Conservation (phyloP, 2,888 invertebrate species). For the Endomychus coccineus region DNA sequence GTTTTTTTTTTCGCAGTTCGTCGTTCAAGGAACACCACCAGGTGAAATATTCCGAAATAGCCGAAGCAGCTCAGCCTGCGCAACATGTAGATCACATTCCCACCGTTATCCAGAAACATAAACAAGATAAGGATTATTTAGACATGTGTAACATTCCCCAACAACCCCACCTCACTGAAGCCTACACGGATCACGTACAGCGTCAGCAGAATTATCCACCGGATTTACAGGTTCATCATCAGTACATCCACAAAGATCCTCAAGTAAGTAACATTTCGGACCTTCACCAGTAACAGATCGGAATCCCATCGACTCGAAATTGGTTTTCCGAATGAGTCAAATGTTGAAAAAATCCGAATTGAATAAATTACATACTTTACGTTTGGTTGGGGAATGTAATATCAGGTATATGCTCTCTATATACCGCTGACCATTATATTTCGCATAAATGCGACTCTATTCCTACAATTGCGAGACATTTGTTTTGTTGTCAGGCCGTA, state of each 20-base stretch:
- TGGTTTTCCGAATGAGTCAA: no score
- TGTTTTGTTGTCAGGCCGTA: no score
- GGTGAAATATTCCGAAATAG: conserved; percentile 40
- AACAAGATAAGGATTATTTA: conserved; percentile 37
- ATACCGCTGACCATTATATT: no score
- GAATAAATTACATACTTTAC: no score
- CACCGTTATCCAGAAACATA: conserved; percentile 28
- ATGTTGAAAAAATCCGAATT: no score
- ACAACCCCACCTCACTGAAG: conserved; percentile 28
- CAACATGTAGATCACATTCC: conserved; percentile 27
- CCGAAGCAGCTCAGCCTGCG: conserved; percentile 23
- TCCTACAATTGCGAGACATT: no score
- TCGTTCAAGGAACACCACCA: conserved; percentile 8
- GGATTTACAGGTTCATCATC: conserved; percentile 26
- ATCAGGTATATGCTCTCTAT: no score
- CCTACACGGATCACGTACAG: conserved; percentile 26
- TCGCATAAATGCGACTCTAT: no score
- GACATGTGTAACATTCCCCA: conserved; percentile 38
- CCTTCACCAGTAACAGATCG: no score
- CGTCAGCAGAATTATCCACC: conserved; percentile 21
- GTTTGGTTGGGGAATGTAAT: no score
- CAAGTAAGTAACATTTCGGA: no score
- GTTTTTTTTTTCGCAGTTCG: conserved; percentile 8
- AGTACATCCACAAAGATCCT: conserved; percentile 33
- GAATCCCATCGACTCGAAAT: no score